Evolutionary conservation across 2,888 invertebrate species (phyloP).

Genomic region (Carabus problematicus): DNA sequence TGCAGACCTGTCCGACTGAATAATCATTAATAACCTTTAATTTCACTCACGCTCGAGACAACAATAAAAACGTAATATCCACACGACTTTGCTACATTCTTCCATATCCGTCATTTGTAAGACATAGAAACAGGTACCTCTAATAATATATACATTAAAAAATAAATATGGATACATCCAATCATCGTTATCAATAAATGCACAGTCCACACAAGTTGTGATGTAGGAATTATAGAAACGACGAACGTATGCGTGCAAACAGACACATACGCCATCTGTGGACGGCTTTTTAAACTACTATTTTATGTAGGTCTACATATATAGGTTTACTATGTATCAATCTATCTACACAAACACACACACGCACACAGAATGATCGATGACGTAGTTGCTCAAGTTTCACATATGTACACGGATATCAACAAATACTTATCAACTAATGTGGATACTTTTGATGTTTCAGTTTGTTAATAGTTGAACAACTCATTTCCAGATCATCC

Average conservation of each 20-base stretch:
- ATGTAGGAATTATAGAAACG: constrained; percentile 40
- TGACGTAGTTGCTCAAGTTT: background rate
- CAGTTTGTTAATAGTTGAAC: constrained; percentile 5
- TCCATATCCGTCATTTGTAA: constrained; percentile 51
- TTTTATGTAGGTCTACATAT: constrained; percentile 28
- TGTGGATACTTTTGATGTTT: background rate
- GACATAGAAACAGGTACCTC: constrained; percentile 60
- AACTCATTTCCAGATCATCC: constrained; percentile 18
- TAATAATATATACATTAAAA: constrained; percentile 54
- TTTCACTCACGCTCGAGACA: background rate
- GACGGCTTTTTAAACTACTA: constrained; percentile 41
- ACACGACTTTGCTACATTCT: constrained; percentile 48
- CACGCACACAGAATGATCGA: background rate
- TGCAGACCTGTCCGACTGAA: background rate
- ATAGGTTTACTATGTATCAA: constrained; percentile 16
- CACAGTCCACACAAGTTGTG: constrained; percentile 41
- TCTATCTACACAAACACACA: constrained; percentile 18
- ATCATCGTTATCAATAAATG: constrained; percentile 29
- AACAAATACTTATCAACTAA: background rate
- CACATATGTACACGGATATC: constrained; percentile 4
- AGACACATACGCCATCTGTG: constrained; percentile 31
- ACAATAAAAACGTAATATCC: constrained; percentile 41
- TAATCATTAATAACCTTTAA: background rate
- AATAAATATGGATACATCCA: constrained; percentile 44
- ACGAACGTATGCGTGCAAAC: constrained; percentile 8